Evolutionary conservation across 1,140 invertebrate genomes (phyloP), one percentile per base, ranked within the genome.

Genomic region (Zaprionus africanus): DNA sequence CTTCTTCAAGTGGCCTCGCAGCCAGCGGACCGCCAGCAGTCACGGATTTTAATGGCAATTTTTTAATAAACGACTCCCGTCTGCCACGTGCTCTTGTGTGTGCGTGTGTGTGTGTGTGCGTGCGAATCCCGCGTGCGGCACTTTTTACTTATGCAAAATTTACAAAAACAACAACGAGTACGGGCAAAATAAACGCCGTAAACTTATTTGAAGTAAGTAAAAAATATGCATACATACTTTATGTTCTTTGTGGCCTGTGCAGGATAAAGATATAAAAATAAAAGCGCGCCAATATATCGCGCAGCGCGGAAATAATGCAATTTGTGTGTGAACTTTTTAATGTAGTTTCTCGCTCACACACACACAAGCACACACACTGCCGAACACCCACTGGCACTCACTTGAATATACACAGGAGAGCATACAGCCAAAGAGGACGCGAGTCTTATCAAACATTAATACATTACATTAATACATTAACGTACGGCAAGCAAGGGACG

Each of bases 301-400:
- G 76, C 71, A 78, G 78, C 63, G 57, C 76, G 81, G 56, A 88
- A 71, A 90, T 90, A 88, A 88, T 88, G 85, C 85, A 88, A 88
- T 88, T 88, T 88, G 85, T 88, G 85, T 88, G 79, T 88, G 85
- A 90, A 88, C 85, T 88, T 88, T 87, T 88, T 84, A 84, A 90
- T 86, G 79, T 81, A 90, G 76, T 85, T 88, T 84, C 26, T 46
- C 54, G 26, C 38, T 22, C 43, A 43, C 56, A 28, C 57, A 36
- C 28, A 28, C 26, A 7, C 26, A 28, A 5, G 6, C 31, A 31
- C 31, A 61, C 51, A 36, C 61, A 49, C 56, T 49, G 15, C n/a
- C 22, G 9, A 15, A 41, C 38, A 41, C 38, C 12, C 58, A 34
- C n/a, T 60, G 28, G 31, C 28, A 38, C 56, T 56, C 59, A 17